Percentiles rank a stretch among this genome's conserved stretches.
Conservation (phyloP, 2,797 vertebrate genomes). For the Onychomys torridus region DNA sequence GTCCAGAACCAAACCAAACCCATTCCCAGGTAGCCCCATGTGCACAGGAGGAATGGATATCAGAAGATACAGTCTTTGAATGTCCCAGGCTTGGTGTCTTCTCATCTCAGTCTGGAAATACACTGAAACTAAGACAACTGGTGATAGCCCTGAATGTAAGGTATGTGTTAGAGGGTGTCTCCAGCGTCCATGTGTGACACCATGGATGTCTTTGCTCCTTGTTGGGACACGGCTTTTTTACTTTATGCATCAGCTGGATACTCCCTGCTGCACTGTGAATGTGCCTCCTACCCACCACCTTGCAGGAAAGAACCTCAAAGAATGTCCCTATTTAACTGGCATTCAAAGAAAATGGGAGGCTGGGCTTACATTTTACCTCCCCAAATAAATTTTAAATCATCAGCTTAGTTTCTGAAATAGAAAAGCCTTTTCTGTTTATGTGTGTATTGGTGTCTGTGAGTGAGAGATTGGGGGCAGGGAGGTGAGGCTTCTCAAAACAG, state of each 20-base stretch:
- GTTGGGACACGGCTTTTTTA: rapidly evolving
- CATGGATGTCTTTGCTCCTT: rapidly evolving
- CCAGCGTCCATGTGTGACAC: rapidly evolving
- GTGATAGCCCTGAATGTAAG: rapidly evolving
- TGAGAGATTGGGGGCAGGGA: neutral
- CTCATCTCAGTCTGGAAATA: rapidly evolving
- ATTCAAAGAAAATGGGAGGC: neutral
- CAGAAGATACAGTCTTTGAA: rapidly evolving
- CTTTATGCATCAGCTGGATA: too few species aligned
- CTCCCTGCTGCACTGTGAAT: rapidly evolving
- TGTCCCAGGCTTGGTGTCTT: neutral
- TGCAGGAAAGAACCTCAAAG: neutral
- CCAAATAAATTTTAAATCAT: neutral
- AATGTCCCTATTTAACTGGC: rapidly evolving
- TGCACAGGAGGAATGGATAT: neutral
- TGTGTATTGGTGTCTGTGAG: neutral
- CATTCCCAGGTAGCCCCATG: neutral
- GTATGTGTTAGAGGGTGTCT: rapidly evolving
- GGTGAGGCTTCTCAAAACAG: neutral
- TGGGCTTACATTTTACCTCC: neutral
- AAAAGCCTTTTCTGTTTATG: neutral
- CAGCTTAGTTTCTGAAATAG: neutral
- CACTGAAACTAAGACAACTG: rapidly evolving
- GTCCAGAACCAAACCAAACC: neutral
- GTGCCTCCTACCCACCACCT: rapidly evolving